Evolutionary conservation across 2,888 invertebrate species (phyloP), one percentile per base, ranked within the genome.

Genomic region (Drosophila anomalipes): DNA sequence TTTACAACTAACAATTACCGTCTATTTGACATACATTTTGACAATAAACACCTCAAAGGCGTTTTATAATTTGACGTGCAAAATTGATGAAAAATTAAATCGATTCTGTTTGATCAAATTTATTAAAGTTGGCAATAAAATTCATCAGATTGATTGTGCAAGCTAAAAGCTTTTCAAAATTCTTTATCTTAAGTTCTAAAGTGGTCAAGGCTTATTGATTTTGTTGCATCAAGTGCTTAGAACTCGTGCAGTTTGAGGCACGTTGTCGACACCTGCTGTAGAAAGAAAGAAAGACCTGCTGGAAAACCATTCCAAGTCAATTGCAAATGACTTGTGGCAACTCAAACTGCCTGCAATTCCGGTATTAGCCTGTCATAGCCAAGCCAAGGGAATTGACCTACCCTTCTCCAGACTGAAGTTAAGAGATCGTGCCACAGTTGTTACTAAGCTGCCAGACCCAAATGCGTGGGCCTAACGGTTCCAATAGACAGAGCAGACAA

Each of bases 381-480:
- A 63, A 63, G 49, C 30, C 33, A 58, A 67, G n/a, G 30, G 53
- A 61, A 64, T 57, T 72, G 74, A 72, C 71, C 76, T 76, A 70
- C 76, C 79, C 79, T 81, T 75, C 74, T 68, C 49, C 41, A 56
- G 68, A 35, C 26, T 22, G 53, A 39, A 65, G 53, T 30, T 49
- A 47, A 56, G 41, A 78, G 85, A 85, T 85, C 87, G 85, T 87
- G 87, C 78, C 74, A 70, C 61, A 75, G 73, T 60, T 56, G 41
- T 49, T 57, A 66, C 66, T 58, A 65, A 62, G 54, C 16, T 53
- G 63, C 47, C 58, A 32, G 56, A 57, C 9, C 68, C 59, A 75
- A 66, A 66, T 70, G 70, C 70, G 70, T 77, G 77, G 80, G 71
- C 52, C 53, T 79, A 79, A 79, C 77, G 80, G 80, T 62, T n/a